Base-by-base conservation (phyloP, 2,113 vertebrate genomes). In the Sarotherodon lohbergeri region DNA sequence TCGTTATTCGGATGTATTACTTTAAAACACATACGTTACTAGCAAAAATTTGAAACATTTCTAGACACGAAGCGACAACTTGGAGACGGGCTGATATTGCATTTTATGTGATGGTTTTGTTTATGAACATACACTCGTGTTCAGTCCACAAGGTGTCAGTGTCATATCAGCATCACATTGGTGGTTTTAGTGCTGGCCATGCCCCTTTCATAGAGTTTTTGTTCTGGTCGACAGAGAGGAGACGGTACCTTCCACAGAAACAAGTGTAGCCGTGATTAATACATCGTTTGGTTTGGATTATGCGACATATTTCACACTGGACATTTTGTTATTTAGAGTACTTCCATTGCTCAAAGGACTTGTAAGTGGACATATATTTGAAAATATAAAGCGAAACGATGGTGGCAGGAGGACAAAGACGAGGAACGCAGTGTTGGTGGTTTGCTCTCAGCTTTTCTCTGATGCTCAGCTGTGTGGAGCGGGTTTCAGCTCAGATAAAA, bases 131-230 rank as follows among this genome's bases (percentile, higher is more conserved):
- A 1, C 19, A 2, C 17, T 66, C 1, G 13, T 22, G 4, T 19
- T 5, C 9, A 7, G 8, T 83, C 94, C 94, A 95, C 90, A 80
- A 16, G 92, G 88, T 91, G 94, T 92, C 94, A 94, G 91, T 94
- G 80, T 93, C 84, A 83, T 76, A 85, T 82, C 54, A 85, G 55
- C 46, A 36, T 50, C 36, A 36, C 4, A 50, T 2, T 76, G 9
- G 8, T 50, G 6, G 14, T 36, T 5, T 7, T 1, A 6, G 11
- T 4, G 10, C 36, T 87, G 82, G 89, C 52, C 88, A 92, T 52
- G 87, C 91, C 92, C 90, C 66, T 86, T 76, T 48, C 1, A 24
- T 5, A 4, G 6, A 68, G 61, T 27, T 76, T 90, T 85, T 91
- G 83, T 89, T 82, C 81, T 78, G 6, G 3, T 73, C 41, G 34